Percentiles rank a stretch among this genome's conserved stretches.
These are phyloP conservation scores for Neoscelio sp. DNA, from an alignment of 2,888 invertebrate species.

Conservation along the genomic window DNA sequence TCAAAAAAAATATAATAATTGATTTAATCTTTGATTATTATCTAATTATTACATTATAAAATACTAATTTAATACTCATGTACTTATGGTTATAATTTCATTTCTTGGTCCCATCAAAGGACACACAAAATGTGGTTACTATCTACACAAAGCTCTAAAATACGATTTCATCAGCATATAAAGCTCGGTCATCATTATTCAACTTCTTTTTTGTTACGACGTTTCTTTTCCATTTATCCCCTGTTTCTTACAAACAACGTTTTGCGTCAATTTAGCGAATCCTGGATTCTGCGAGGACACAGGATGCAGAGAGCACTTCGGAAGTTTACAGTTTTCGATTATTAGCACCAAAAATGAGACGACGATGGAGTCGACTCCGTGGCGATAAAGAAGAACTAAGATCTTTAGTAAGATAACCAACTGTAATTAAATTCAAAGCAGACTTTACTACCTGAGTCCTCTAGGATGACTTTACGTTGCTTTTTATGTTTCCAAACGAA, in stretches of 20 bases:
- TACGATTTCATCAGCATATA: slow-evolving; percentile 55
- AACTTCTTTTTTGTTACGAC: slow-evolving; percentile 43
- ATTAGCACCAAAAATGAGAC: slow-evolving; percentile 67
- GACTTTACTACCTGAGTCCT: slow-evolving; percentile 66
- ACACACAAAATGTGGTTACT: slow-evolving; percentile 9
- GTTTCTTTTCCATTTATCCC: slow-evolving; percentile 22
- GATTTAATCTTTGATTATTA: too few relatives aligned
- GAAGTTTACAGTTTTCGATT: slow-evolving; percentile 68
- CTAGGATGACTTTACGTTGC: slow-evolving; percentile 74
- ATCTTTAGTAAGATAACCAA: slow-evolving; percentile 69
- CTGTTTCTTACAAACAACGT: slow-evolving; percentile 33
- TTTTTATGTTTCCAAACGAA: slow-evolving; percentile 78
- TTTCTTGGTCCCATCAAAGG: slow-evolving; percentile 6
- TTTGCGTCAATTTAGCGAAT: slow-evolving; percentile 58
- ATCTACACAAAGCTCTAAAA: slow-evolving; percentile 41
- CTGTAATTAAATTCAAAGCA: slow-evolving; percentile 79
- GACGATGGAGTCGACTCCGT: slow-evolving; percentile 50
- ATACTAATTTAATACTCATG: background rate
- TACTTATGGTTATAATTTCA: slow-evolving; percentile 30
- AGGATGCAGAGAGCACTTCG: slow-evolving; percentile 64
- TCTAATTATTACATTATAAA: too few relatives aligned
- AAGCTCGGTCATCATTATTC: slow-evolving; percentile 59
- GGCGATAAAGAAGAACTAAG: slow-evolving; percentile 78
- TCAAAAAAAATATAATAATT: too few relatives aligned
- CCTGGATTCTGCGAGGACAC: slow-evolving; percentile 63